phyloP scores from a whole-genome alignment of 1,140 invertebrate species.

The Hydropsyche tenuis region DNA sequence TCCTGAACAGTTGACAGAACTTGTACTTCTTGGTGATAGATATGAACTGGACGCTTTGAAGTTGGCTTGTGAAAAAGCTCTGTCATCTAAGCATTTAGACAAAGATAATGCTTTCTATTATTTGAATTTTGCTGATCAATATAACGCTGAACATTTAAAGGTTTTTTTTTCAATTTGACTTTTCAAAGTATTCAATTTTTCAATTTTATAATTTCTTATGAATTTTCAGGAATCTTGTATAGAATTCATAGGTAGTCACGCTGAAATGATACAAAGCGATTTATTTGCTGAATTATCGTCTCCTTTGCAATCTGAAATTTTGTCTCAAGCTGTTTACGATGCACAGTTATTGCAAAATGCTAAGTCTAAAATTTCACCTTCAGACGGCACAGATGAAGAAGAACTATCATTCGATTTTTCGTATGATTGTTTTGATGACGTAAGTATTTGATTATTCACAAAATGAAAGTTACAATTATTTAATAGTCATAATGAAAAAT shows the following conservation, averaged over 20 bases:
- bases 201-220: not conserved
- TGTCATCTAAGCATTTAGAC: slow-evolving; percentile 62
- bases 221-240: slow-evolving; percentile 51
- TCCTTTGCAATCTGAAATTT: slow-evolving; percentile 66
- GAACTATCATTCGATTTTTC: slow-evolving; percentile 1
- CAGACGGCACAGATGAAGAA: not conserved
- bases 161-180: slow-evolving; percentile 52
- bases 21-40: slow-evolving; percentile 64
- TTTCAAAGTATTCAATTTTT: no score
- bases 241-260: slow-evolving; percentile 61
- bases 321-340: not conserved
- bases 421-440: slow-evolving; percentile 37
- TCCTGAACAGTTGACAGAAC: slow-evolving; percentile 67
- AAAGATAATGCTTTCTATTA: slow-evolving; percentile 68
- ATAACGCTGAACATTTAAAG: slow-evolving; percentile 65
- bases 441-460: slow-evolving; percentile 10
- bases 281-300: slow-evolving; percentile 67
- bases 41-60: slow-evolving; percentile 53
- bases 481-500: slow-evolving; percentile 9
- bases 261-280: slow-evolving; percentile 63
- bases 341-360: not conserved
- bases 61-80: slow-evolving; percentile 65
- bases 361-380: not conserved
- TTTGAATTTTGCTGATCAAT: slow-evolving; percentile 69
- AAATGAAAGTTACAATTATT: not conserved